Evolutionary conservation across 2,797 vertebrate species (phyloP).

Genomic region (Eulemur mongoz): DNA sequence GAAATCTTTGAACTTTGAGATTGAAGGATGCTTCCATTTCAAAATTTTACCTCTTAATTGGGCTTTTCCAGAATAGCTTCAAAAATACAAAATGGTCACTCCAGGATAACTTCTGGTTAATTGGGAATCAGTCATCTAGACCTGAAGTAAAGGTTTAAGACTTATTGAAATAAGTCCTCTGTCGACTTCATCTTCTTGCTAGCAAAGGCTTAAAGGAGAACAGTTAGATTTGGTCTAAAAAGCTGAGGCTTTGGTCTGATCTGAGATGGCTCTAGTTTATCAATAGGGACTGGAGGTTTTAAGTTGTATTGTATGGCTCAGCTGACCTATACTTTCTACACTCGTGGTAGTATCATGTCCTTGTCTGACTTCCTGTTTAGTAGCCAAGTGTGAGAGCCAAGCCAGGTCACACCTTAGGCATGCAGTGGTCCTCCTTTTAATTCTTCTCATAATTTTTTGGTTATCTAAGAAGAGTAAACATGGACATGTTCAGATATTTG

Average conservation of each 20-base stretch:
- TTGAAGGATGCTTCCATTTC: constrained; percentile 40
- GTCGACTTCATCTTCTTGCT: constrained; percentile 41
- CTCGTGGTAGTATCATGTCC: neutral
- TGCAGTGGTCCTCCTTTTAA: neutral
- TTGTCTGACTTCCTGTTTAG: neutral
- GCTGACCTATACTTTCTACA: neutral
- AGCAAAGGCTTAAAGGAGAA: neutral
- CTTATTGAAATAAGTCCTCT: neutral
- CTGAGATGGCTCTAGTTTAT: neutral
- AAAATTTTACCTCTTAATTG: neutral
- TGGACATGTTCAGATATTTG: neutral
- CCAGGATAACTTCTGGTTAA: neutral
- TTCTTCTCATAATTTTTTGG: neutral
- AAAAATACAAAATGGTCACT: constrained; percentile 30
- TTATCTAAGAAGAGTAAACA: constrained; percentile 30
- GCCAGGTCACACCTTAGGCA: neutral
- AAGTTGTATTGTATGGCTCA: neutral
- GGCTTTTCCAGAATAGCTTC: constrained; percentile 26
- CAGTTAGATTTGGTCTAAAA: neutral
- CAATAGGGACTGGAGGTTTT: neutral
- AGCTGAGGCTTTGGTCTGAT: neutral
- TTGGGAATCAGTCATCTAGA: neutral
- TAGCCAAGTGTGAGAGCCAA: neutral
- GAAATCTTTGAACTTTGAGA: constrained; percentile 48
- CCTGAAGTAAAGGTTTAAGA: neutral